Conservation (phyloP, 2,888 invertebrate genomes). For the Amitus sp. region DNA sequence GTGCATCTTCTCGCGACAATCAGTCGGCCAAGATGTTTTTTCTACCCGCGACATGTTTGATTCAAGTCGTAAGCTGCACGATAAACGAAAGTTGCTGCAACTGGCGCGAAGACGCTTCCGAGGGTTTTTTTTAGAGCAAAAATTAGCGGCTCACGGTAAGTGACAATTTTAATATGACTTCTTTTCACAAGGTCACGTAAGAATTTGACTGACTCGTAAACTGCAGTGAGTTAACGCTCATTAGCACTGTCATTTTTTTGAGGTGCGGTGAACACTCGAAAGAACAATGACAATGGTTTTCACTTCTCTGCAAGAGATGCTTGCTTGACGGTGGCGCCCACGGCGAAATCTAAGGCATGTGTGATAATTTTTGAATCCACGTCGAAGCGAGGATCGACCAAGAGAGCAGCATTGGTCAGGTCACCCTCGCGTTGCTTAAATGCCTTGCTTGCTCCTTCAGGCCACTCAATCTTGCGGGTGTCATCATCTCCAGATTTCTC, state of each 20-base stretch:
- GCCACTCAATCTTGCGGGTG: conserved; percentile 34
- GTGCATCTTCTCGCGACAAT: no score
- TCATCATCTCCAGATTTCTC: conserved; percentile 30
- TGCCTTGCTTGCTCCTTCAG: conserved; percentile 24
- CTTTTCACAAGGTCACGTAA: not conserved
- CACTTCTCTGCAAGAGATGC: no score
- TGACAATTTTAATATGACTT: not conserved
- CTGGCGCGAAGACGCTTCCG: no score
- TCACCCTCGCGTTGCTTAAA: conserved; percentile 29
- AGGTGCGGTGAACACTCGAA: no score
- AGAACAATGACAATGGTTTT: no score
- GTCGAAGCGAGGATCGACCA: conserved; percentile 20
- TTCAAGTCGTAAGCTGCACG: no score
- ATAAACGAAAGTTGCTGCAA: no score
- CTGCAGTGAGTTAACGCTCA: no score
- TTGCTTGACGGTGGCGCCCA: no score
- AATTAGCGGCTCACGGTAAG: conserved; percentile 2
- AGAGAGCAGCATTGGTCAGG: conserved; percentile 20
- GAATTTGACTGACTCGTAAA: no score
- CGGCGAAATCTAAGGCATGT: not conserved
- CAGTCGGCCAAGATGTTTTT: no score
- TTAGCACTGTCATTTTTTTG: no score
- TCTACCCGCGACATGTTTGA: not conserved
- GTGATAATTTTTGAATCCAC: not conserved
- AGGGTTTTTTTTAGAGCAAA: conserved; percentile 9